Evolutionary conservation across 2,797 vertebrate genomes (phyloP).

Genomic region (Argyrosomus regius): DNA sequence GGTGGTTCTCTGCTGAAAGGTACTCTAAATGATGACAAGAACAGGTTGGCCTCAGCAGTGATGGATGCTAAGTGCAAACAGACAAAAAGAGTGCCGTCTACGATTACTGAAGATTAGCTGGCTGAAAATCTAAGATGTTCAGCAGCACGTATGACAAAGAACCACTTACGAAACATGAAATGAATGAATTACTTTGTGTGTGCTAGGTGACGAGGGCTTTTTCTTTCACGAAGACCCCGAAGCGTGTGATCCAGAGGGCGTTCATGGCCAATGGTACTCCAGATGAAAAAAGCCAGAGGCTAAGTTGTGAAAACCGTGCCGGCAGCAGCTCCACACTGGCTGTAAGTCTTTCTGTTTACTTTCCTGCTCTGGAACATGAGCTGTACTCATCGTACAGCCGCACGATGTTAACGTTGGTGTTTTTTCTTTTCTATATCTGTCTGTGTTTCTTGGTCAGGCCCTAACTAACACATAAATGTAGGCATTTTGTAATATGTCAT

Average conservation of each 20-base stretch:
- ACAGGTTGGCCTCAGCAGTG: neutral
- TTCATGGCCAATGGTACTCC: constrained; percentile 89
- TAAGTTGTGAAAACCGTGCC: constrained; percentile 82
- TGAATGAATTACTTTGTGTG: neutral
- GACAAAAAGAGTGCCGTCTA: neutral
- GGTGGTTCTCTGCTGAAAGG: neutral
- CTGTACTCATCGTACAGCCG: neutral
- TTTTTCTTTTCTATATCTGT: neutral
- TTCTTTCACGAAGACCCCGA: constrained; percentile 98
- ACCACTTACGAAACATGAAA: neutral
- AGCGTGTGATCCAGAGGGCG: constrained; percentile 93
- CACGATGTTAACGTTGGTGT: neutral
- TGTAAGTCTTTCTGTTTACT: constrained; percentile 83
- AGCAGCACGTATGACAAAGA: neutral
- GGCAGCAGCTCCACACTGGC: constrained; percentile 90
- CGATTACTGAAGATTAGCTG: neutral
- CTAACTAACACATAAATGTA: neutral
- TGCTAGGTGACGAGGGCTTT: constrained; percentile 94
- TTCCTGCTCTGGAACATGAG: neutral
- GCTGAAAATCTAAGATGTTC: neutral
- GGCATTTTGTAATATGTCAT: neutral
- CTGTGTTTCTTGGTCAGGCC: neutral
- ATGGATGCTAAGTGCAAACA: neutral
- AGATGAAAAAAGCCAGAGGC: constrained; percentile 88
- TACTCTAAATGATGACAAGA: neutral